Evolutionary conservation across 2,797 vertebrate genomes (phyloP), one percentile per base, ranked within the genome.

Genomic region (Sebastes hubbsi): DNA sequence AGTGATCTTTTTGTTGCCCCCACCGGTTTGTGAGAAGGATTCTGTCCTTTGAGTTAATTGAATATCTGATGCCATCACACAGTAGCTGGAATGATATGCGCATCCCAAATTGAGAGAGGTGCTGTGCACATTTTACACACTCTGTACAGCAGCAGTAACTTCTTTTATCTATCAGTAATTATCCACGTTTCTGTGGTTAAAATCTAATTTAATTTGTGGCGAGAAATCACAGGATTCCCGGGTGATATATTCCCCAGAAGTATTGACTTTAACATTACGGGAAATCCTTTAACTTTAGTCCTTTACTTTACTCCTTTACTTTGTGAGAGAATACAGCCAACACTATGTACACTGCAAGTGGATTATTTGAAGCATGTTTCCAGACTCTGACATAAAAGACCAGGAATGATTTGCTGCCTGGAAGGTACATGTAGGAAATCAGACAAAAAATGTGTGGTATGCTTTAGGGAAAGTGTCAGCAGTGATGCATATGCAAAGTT

Each of bases 391-490:
- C 61, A 27, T 30, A n/a, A 55, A 30, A 36, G 1, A 58, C 20
- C 6, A 32, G 4, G 61, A 56, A 55, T 30, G 6, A n/a, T 72
- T n/a, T 70, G 38, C 27, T 66, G 20, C 18, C 25, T 55, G 25
- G 36, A 58, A 54, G 52, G n/a, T 49, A 49, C 46, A 49, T 20
- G 46, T 29, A n/a, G 7, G 20, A 73, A 42, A 74, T 60, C 6
- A 12, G 16, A 25, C 32, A 61, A 24, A 49, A 73, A 38, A 69
- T 81, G 14, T 29, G 18, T 42, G 58, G 27, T 63, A 70, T 60
- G 54, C 55, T 63, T 86, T 86, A 79, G 49, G 25, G 18, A 68
- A 72, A 59, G 18, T 34, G 54, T 62, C 52, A 36, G 38, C 29
- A 55, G 59, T 77, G 55, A 68, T 60, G 24, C 63, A 13, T 22